Evolutionary conservation across 2,888 invertebrate species (phyloP).

Genomic region (Drosophila glabriapex): DNA sequence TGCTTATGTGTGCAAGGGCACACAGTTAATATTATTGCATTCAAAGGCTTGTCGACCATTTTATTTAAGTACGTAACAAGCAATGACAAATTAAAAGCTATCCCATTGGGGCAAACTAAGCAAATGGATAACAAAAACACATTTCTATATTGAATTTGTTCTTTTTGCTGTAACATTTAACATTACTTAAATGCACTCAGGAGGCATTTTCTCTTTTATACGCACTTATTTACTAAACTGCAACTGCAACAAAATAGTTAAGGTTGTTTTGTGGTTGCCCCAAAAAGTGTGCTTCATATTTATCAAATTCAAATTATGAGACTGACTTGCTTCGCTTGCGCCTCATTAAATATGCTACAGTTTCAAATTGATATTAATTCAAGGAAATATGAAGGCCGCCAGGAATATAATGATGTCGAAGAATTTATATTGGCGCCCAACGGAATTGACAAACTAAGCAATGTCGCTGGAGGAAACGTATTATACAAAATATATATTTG

Average conservation of each 20-base stretch:
- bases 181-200: not conserved
- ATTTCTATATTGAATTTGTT: not conserved
- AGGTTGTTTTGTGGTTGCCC: not conserved
- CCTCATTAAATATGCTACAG: constrained; percentile 3
- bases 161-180: not conserved
- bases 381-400: not conserved
- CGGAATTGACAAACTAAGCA: not conserved
- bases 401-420: not conserved
- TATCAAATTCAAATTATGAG: not conserved
- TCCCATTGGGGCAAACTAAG: not conserved
- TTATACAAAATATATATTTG: not conserved
- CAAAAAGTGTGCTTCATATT: constrained; percentile 26
- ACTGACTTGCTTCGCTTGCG: not conserved
- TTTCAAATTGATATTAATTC: not conserved
- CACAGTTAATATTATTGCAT: not conserved
- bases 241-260: not conserved
- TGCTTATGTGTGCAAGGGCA: not conserved
- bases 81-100: not conserved
- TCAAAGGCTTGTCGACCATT: not conserved
- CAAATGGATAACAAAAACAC: not conserved
- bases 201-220: not conserved
- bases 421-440: not conserved
- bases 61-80: not conserved
- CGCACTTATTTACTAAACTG: not conserved
- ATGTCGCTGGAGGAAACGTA: not conserved